Base-by-base conservation (phyloP, 2,113 vertebrate genomes). In the Microcebus griseorufus region DNA sequence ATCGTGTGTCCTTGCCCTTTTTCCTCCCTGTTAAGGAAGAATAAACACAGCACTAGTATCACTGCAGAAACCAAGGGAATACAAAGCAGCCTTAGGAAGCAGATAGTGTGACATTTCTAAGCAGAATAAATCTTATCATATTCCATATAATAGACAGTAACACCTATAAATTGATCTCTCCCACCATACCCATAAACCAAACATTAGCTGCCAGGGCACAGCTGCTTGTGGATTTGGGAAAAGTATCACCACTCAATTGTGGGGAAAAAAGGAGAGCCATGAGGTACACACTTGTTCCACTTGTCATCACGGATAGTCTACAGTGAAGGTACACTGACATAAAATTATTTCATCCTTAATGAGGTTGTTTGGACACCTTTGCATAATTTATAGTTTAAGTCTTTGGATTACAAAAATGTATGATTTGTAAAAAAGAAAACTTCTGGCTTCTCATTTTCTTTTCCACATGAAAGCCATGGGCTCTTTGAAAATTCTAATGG, bases 31-130 rank as follows among this genome's bases (percentile, higher is more conserved):
- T 88, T 96, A 90, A 93, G 67, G n/a, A 76, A 91, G 70, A 96
- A 76, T 87, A 93, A 96, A 90, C 86, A 94, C 27, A 79, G 90
- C 25, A 39, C 85, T 6, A 34, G 34, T 89, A 79, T 84, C 73
- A 83, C 75, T 92, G 39, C 37, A 89, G 94, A 95, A 95, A 67
- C 53, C 70, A 89, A 83, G 37, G 83, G 87, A 91, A 84, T 94
- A 90, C 83, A 90, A 82, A 93, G n/a, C 62, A 79, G 23, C 11
- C 23, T 34, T 37, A 67, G 81, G 25, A 92, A 95, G 48, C 27
- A 84, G 90, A 87, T 42, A 92, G 85, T 76, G 34, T 90, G 84
- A 96, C 76, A 94, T 88, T 96, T 90, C 84, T 92, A 94, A 73
- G n/a, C 37, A 88, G 42, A 88, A 64, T 17, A 84, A 96, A 42